Base-by-base conservation (phyloP, 64 coral and sea anemone species). In the Acropora tenuis region DNA sequence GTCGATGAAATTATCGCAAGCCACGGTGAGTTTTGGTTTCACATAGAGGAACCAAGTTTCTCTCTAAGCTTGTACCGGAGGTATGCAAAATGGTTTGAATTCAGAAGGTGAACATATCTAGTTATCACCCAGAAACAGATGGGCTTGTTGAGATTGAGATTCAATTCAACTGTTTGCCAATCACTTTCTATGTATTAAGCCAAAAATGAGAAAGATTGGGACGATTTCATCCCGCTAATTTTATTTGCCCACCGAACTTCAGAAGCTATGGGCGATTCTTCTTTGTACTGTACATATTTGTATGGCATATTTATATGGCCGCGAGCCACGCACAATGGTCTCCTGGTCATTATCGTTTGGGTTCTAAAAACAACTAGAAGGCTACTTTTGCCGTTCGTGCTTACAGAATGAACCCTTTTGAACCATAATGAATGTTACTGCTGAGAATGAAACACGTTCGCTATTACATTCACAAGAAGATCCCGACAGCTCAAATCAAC, bases 321-420 rank as follows among this genome's bases (percentile, higher is more conserved):
- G 52, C 52, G 52, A 55, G 52, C 52, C 52, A 1, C 87, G 55
- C 12, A 69, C 58, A 77, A 43, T 80, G 50, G 18, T 89, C 86
- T 16, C 87, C 92, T 42, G 82, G 86, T 1, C 93, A 94, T 61
- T 94, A 79, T 17, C 78, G 46, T 1, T 55, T 93, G 42, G 67
- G 79, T 8, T 90, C 84, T 0, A 47, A 76, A 5, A 82, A 46
- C 43, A 95, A 91, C 57, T 59, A 80, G 43, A 69, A 69, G 18
- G 66, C 18, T 69, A 69, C 66, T 69, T 69, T 69, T 12, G 66
- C 66, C 11, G 66, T 69, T 19, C 66, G 18, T 69, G 66, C 66
- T 69, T 15, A 69, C 18, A 13, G 4, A 69, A 69, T 69, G 66
- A 69, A 69, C 8, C 66, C 66, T 3, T 69, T 69, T 12, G n/a